These are phyloP conservation scores for Nemopilema nomurai DNA, from an alignment of 30 jellyfish, hydroid and myxozoan genomes.

Conservation along the genomic window DNA sequence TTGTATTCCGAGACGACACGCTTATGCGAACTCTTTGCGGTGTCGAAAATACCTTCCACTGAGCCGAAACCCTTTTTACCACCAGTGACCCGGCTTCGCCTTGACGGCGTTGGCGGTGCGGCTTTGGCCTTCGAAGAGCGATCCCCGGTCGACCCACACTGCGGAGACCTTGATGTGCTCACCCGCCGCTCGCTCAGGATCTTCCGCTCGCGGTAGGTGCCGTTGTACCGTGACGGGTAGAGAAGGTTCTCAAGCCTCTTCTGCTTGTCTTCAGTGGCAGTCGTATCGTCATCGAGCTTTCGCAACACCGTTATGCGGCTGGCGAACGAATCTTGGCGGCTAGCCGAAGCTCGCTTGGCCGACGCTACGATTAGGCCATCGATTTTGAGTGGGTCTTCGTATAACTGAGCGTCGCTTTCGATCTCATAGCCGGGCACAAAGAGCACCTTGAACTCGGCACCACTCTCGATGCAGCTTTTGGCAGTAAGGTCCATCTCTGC, in stretches of 20 bases:
- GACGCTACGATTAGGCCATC: not conserved
- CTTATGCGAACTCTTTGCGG: slow-evolving; percentile 30
- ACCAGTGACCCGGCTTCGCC: not conserved
- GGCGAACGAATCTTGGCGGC: slow-evolving; percentile 10
- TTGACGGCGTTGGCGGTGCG: not conserved
- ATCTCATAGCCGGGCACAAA: slow-evolving; percentile 69
- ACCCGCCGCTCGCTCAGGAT: slow-evolving; percentile 8
- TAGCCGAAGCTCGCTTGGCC: slow-evolving; percentile 2
- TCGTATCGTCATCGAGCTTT: slow-evolving; percentile 39
- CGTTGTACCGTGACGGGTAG: slow-evolving; percentile 25
- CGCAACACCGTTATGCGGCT: slow-evolving; percentile 29
- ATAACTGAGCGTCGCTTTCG: slow-evolving; percentile 39
- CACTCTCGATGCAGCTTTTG: slow-evolving; percentile 45
- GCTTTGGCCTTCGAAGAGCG: not conserved
- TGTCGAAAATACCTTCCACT: slow-evolving; percentile 12
- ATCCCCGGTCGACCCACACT: not conserved
- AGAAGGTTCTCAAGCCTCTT: slow-evolving; percentile 18
- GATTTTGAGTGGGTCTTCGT: slow-evolving; percentile 46
- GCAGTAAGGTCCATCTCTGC: slow-evolving; percentile 70
- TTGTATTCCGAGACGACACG: slow-evolving; percentile 22
- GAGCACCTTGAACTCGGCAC: slow-evolving; percentile 51
- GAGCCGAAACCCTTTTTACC: not conserved
- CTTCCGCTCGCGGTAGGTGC: slow-evolving; percentile 33
- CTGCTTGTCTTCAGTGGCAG: slow-evolving; percentile 46
- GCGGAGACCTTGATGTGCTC: not conserved